Base-by-base conservation (phyloP, 2,113 vertebrate species). In the Corythoichthys haematopterus region DNA sequence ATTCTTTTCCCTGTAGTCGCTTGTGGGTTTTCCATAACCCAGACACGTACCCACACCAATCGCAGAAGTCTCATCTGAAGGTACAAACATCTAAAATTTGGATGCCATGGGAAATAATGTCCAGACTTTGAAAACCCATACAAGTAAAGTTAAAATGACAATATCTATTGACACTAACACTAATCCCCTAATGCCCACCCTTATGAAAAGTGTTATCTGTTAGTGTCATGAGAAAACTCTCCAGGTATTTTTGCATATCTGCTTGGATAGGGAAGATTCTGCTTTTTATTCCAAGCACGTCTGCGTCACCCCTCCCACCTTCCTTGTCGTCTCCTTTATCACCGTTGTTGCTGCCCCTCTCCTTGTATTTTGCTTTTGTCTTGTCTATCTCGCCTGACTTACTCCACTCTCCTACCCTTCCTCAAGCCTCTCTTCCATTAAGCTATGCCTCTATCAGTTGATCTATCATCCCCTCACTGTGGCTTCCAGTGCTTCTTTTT, bases 1-100 rank as follows among this genome's bases (percentile, higher is more conserved):
- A 1, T 51, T 0, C 28, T 64, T 83, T 84, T 64, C 16, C 35
- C 63, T 80, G 51, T 85, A 97, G 94, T 77, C 88, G 88, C 20
- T 75, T 97, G 13, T 88, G 91, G 72, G 76, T 96, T 84, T 97
- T 95, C 75, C 94, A 95, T 80, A 94, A 93, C 46, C 89, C 93
- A 77, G 81, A 81, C 56, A 86, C 79, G 5, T 96, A 94, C 74
- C 70, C 79, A 45, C 71, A 92, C 77, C 91, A 87, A 52, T 83
- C 83, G 70, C 86, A 94, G 66, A 93, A 89, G 78, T 90, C 86
- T 15, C 74, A 89, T 76, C 91, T 95, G 77, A 93, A 91, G 93
- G 94, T 91, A 85, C 2, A 66, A 15, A 36, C 40, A 7, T 43
- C 9, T 8, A 43, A 43, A 43, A 43, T 43, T 43, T 43, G 40